phyloP scores from a whole-genome alignment of 2,888 invertebrate species.

The Pristionchus maxplancki region DNA sequence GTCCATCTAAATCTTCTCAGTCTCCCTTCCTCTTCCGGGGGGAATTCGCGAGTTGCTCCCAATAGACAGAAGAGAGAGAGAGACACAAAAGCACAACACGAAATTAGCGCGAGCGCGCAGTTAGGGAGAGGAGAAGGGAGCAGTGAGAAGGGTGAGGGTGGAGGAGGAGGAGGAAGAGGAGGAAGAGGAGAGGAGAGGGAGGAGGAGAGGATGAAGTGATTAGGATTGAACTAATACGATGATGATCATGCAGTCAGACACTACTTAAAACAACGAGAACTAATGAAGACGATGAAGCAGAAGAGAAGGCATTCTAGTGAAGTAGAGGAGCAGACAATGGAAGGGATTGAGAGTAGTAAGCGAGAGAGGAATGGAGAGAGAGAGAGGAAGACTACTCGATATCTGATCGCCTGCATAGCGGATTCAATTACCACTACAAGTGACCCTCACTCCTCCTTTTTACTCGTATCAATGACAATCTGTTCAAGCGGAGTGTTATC shows the following conservation, averaged over 20 bases:
- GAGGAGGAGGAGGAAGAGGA: not conserved
- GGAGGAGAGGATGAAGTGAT: not conserved
- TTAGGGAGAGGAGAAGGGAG: not conserved
- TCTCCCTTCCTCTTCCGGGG: constrained; percentile 2
- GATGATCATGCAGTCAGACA: not conserved
- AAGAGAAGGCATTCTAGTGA: not conserved
- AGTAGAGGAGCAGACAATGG: not conserved
- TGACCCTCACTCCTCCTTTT: not conserved
- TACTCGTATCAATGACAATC: not conserved
- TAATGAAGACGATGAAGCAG: not conserved
- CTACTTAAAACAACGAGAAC: not conserved
- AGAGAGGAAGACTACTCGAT: not conserved
- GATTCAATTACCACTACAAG: constrained; percentile 16
- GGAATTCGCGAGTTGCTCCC: constrained; percentile 23
- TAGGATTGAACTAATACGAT: not conserved
- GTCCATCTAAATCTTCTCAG: constrained; percentile 47
- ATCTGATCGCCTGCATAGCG: not conserved
- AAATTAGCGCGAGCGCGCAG: constrained; percentile 23
- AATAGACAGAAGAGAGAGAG: constrained; percentile 2
- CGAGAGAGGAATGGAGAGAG: not conserved
- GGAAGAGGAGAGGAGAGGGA: not conserved
- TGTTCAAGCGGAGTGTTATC: not conserved
- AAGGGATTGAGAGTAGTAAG: not conserved
- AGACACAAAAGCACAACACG: constrained; percentile 9
- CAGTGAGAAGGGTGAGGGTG: not conserved